Base-by-base conservation (phyloP, 2,888 invertebrate genomes). In the Tipula lateralis region DNA sequence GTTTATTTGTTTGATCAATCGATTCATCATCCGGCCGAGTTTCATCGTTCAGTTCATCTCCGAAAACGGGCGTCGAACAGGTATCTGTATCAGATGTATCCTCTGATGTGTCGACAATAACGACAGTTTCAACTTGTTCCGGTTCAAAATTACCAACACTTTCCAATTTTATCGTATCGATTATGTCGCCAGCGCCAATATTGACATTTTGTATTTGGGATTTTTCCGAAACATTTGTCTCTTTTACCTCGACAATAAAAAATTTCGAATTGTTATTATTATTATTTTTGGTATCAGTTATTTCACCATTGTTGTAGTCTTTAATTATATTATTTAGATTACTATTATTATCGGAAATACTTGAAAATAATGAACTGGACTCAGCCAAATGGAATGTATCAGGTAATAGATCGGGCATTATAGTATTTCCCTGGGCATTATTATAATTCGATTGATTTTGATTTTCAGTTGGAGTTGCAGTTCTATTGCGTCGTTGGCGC, bases 351-450 rank as follows among this genome's bases (percentile, higher is more conserved):
- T 91, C 90, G 0, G 94, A 94, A 86, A 94, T 94, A 89, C 93
- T 93, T 6, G 93, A 93, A 88, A 95, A 94, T 12, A 94, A 91
- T 50, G 92, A 92, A 88, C 94, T 94, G 86, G 94, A 93, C 87
- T 93, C 92, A 12, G 94, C 91, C 85, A 94, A 89, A 87, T 93
- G 92, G 88, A 93, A 93, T 1, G 93, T 93, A 88, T 92, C 92
- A 86, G 92, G 92, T 88, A 92, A 89, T 84, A 91, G 89, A 85
- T 90, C 89, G 6, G 91, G 91, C 84, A 91, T 87, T 16, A 90
- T 87, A 86, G 90, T 86, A 86, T 90, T 87, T 86, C 88, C 88
- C 87, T 88, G 88, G 82, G 87, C 87, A 85, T 88, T 88, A 2
- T 86, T 66, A 34, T 87, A 86, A 83, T 86, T 87, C 34, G 87